Percentiles rank a stretch among this genome's conserved stretches.
Evolutionary conservation across 2,888 invertebrate genomes (phyloP).

Genomic region (Oligia fasciuncula): DNA sequence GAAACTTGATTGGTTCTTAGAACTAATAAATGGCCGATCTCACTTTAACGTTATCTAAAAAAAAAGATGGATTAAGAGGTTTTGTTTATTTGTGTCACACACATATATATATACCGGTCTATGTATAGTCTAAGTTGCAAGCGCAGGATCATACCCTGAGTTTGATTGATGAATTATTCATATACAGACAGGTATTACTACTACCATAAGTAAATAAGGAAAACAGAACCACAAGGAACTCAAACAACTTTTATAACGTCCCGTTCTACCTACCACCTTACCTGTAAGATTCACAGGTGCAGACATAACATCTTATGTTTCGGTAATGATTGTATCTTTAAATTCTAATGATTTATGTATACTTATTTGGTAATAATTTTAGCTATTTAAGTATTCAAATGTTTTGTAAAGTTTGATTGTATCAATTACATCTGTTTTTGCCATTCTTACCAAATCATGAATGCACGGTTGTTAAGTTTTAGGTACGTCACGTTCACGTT

Average conservation of each 20-base stretch:
- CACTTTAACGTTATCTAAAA: not conserved
- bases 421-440: slow-evolving; percentile 25
- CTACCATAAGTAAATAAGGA: not conserved
- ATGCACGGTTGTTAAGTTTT: not conserved
- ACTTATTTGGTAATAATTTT: not conserved
- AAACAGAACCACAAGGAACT: slow-evolving; percentile 3
- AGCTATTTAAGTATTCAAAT: not conserved
- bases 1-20: slow-evolving; percentile 39
- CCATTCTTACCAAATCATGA: slow-evolving; percentile 7
- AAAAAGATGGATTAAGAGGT: not conserved
- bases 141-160: not conserved
- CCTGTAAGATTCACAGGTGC: too few relatives aligned
- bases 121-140: not conserved
- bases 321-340: not conserved
- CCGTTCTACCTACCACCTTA: not conserved
- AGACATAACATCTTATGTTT: not conserved
- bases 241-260: not conserved
- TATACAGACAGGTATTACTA: slow-evolving; percentile 3
- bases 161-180: slow-evolving; percentile 15
- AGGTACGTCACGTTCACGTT: slow-evolving; percentile 11
- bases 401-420: slow-evolving; percentile 6
- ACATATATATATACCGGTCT: not conserved
- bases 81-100: not conserved
- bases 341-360: not conserved
- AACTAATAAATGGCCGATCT: slow-evolving; percentile 6